Evolutionary conservation across 2,888 invertebrate species (phyloP).

Genomic region (Stenichneumon culpator): DNA sequence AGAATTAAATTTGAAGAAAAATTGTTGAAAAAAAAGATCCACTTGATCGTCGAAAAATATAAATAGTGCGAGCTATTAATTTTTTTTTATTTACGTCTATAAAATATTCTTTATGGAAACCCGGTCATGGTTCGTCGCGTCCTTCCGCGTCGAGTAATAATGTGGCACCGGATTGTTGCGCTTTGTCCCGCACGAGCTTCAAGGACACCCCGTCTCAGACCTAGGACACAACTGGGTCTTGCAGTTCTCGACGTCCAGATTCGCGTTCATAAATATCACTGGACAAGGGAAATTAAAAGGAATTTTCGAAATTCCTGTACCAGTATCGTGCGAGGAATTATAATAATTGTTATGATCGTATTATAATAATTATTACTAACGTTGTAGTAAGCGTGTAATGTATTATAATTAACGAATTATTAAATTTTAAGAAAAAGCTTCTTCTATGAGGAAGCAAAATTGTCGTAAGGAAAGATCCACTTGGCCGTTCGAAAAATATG

Average conservation of each 20-base stretch:
- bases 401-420: no score
- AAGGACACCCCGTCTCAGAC: background rate
- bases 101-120: background rate
- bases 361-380: no score
- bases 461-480: background rate
- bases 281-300: background rate
- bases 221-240: background rate
- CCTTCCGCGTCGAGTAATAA: conserved; percentile 29
- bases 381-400: no score
- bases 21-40: background rate
- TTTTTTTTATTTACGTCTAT: background rate
- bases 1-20: background rate
- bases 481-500: background rate
- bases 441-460: background rate
- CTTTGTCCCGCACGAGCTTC: conserved; percentile 20
- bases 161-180: conserved; percentile 43
- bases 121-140: background rate
- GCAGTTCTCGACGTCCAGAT: background rate
- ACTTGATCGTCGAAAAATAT: background rate
- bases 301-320: background rate
- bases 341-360: background rate
- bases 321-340: background rate
- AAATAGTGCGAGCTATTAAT: background rate
- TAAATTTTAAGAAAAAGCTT: no score
- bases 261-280: background rate